Base-by-base conservation (phyloP, 2,888 invertebrate species). In the Tachina fera region DNA sequence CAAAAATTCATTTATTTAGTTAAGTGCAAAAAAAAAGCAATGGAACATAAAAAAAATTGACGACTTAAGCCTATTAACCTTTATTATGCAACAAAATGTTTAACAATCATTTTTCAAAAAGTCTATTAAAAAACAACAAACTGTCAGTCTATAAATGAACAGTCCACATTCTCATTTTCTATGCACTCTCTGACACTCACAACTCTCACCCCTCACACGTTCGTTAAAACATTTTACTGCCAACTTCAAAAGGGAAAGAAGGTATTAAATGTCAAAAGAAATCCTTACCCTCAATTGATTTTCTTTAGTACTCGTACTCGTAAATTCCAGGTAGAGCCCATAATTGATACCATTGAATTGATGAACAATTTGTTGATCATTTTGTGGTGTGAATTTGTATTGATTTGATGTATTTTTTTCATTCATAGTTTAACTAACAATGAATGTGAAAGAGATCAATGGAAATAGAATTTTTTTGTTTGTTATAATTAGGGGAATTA, bases 31-130 rank as follows among this genome's bases (percentile, higher is more conserved):
- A 51, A 41, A 43, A 53, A 39, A 45, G 14, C 14, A 68, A 61
- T 43, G 31, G 43, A 9, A 63, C 10, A 22, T 43, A 63, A 22
- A 19, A 22, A 19, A 51, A 51, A 45, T 49, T 68, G 51, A 74
- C 58, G 19, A 71, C 19, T 83, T 77, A 83, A 77, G 76, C 83
- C 83, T 83, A 77, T 77, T 77, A 83, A 83, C 49, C 22, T 72
- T 77, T 49, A 56, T 47, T 31, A 65, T 22, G 43, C 53, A 81
- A 68, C 19, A 75, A 74, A 75, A 78, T 82, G 43, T 70, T 65
- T 51, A 60, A 75, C 60, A 83, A 83, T 79, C 75, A 83, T 86
- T 86, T 83, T 75, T 86, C 86, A 86, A 83, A 68, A 76, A 86
- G 76, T 83, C 75, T 56, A 63, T 61, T 56, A 63, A 75, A 71